Evolutionary conservation across 2,888 invertebrate genomes (phyloP).

Genomic region (Ecliptopera silaceata): DNA sequence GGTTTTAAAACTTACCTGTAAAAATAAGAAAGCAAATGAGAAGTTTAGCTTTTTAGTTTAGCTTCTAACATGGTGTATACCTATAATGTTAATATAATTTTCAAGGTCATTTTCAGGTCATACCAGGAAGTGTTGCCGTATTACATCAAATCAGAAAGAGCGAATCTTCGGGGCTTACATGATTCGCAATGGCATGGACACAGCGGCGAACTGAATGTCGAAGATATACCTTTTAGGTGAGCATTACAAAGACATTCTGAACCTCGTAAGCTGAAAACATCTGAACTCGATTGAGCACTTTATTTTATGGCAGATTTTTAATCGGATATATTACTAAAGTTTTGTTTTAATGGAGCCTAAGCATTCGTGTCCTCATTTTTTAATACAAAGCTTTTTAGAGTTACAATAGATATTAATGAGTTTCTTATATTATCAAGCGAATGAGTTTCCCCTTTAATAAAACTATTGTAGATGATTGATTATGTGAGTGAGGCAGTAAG

Average conservation of each 20-base stretch:
- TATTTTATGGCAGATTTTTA: too few relatives aligned
- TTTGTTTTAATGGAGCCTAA: too few relatives aligned
- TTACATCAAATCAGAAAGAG: conserved; percentile 84
- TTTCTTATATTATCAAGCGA: too few relatives aligned
- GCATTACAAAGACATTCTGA: conserved; percentile 1
- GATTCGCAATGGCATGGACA: conserved; percentile 82
- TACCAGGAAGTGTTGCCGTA: conserved; percentile 84
- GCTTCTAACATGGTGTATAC: too few relatives aligned
- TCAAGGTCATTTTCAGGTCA: conserved; percentile 76
- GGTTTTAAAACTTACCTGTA: conserved; percentile 17
- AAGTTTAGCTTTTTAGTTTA: background rate
- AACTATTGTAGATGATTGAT: too few relatives aligned
- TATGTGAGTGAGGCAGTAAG: too few relatives aligned
- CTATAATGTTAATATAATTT: conserved; percentile 21
- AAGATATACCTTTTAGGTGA: conserved; percentile 84
- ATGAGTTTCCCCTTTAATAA: too few relatives aligned
- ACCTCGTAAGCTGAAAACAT: background rate
- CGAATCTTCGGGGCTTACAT: conserved; percentile 69
- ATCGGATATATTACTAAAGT: too few relatives aligned
- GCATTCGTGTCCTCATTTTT: too few relatives aligned
- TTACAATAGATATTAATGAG: too few relatives aligned
- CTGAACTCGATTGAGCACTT: too few relatives aligned
- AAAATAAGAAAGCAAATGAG: background rate
- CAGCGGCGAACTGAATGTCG: conserved; percentile 84
- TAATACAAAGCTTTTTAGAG: too few relatives aligned